Evolutionary conservation across 1,140 invertebrate species (phyloP).

Genomic region (Sminthurinus signatus): DNA sequence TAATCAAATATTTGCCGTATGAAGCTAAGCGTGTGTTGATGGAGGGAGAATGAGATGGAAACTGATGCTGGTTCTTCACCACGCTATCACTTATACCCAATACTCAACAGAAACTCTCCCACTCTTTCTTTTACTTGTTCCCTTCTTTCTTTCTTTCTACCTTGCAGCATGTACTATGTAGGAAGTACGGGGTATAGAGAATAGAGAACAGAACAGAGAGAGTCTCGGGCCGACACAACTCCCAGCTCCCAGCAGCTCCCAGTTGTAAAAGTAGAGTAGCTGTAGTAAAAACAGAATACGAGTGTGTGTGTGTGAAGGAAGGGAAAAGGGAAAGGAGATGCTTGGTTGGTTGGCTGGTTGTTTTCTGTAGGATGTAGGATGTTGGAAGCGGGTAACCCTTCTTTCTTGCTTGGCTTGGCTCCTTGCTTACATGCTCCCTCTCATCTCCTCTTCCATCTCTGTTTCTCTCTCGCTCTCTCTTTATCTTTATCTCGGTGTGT

Average conservation of each 20-base stretch:
- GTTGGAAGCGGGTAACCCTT: constrained; percentile 1
- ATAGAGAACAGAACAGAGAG: not conserved
- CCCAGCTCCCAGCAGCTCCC: no score
- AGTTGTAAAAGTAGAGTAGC: not conserved
- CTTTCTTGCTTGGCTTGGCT: not conserved
- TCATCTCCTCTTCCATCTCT: no score
- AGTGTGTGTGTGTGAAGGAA: not conserved
- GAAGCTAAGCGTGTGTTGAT: constrained; percentile 30
- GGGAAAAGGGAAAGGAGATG: not conserved
- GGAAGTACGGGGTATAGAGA: not conserved
- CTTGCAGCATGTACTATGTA: not conserved
- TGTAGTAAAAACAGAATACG: not conserved
- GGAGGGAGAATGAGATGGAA: constrained; percentile 17
- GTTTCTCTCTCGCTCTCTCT: not conserved
- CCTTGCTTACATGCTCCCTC: no score
- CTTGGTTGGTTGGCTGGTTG: not conserved
- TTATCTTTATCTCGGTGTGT: not conserved
- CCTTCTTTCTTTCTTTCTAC: not conserved
- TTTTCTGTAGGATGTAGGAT: not conserved
- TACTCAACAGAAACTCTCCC: not conserved
- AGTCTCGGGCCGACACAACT: not conserved
- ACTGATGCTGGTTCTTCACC: constrained; percentile 22
- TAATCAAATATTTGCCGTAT: constrained; percentile 35
- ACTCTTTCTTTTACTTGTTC: constrained; percentile 3
- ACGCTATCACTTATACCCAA: no score